Evolutionary conservation across 2,888 invertebrate genomes (phyloP).

Genomic region (Meganola albula): DNA sequence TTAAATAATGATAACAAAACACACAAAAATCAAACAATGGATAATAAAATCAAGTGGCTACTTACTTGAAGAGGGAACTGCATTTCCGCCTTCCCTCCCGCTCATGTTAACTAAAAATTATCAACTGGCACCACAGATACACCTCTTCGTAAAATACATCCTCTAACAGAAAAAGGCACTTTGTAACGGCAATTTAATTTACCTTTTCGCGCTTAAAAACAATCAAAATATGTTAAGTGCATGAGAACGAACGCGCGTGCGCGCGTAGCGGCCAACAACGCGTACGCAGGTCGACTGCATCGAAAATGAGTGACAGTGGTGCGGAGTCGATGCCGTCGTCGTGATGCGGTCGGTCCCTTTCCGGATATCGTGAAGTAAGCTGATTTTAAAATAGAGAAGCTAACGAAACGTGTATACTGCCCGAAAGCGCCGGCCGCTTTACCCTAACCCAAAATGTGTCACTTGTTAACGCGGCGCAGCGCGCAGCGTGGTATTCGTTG

Average conservation of each 20-base stretch:
- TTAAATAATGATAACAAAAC: not conserved
- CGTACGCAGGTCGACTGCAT: slow-evolving; percentile 75
- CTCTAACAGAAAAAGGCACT: slow-evolving; percentile 55
- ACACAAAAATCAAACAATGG: slow-evolving; percentile 22
- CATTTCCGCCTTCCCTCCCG: slow-evolving; percentile 75
- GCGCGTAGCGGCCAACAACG: slow-evolving; percentile 68
- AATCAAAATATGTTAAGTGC: slow-evolving; percentile 56
- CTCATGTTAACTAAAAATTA: slow-evolving; percentile 67
- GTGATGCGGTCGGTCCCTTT: slow-evolving; percentile 69
- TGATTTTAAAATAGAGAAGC: slow-evolving; percentile 75
- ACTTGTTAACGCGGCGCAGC: slow-evolving; percentile 52
- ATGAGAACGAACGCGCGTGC: slow-evolving; percentile 61
- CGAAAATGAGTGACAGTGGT: slow-evolving; percentile 65
- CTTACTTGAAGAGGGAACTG: slow-evolving; percentile 75
- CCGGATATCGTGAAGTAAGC: slow-evolving; percentile 73
- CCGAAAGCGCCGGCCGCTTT: slow-evolving; percentile 73
- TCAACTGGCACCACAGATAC: slow-evolving; percentile 65
- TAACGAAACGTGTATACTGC: slow-evolving; percentile 73
- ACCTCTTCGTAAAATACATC: slow-evolving; percentile 66
- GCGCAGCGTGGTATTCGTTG: slow-evolving; percentile 37
- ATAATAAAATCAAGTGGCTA: slow-evolving; percentile 42
- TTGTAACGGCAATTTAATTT: slow-evolving; percentile 45
- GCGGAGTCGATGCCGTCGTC: slow-evolving; percentile 48
- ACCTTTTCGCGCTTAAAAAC: slow-evolving; percentile 49
- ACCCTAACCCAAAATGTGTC: slow-evolving; percentile 70